These are phyloP conservation scores for Anarrhichthys ocellatus DNA, from an alignment of 2,113 vertebrate genomes.

Conservation along the genomic window DNA sequence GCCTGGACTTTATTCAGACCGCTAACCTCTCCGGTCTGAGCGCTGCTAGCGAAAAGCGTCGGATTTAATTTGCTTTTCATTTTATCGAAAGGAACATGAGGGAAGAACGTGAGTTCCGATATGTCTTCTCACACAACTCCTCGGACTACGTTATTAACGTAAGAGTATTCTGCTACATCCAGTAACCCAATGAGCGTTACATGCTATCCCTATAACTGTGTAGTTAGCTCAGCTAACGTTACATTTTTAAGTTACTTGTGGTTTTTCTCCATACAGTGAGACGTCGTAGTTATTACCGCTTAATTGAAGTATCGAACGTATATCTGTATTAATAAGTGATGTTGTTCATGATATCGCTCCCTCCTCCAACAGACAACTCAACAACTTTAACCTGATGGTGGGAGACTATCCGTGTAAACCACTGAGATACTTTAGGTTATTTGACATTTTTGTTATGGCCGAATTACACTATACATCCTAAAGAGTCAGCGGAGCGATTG, in stretches of 20 bases:
- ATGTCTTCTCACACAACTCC: neutral
- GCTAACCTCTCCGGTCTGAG: constrained; percentile 10
- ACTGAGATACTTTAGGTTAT: neutral
- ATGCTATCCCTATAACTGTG: neutral
- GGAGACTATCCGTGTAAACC: neutral
- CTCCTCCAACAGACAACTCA: neutral
- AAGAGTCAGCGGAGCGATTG: neutral
- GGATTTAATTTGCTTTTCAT: constrained; percentile 36
- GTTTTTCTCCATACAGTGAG: neutral
- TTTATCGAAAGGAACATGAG: constrained; percentile 22
- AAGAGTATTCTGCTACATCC: neutral
- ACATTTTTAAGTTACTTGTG: neutral
- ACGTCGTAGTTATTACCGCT: neutral
- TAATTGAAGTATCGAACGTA: neutral
- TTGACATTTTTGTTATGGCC: neutral
- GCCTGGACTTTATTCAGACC: neutral
- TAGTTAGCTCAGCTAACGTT: neutral
- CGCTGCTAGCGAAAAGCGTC: constrained; percentile 35
- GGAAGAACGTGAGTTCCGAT: neutral
- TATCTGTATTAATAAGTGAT: neutral
- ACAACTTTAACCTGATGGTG: rapidly evolving
- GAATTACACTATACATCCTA: neutral
- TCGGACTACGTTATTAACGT: neutral
- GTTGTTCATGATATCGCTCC: neutral
- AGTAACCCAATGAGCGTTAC: too few species aligned